These are phyloP conservation scores for Chrysemys picta DNA, from an alignment of 2,113 vertebrate species.

Conservation along the genomic window DNA sequence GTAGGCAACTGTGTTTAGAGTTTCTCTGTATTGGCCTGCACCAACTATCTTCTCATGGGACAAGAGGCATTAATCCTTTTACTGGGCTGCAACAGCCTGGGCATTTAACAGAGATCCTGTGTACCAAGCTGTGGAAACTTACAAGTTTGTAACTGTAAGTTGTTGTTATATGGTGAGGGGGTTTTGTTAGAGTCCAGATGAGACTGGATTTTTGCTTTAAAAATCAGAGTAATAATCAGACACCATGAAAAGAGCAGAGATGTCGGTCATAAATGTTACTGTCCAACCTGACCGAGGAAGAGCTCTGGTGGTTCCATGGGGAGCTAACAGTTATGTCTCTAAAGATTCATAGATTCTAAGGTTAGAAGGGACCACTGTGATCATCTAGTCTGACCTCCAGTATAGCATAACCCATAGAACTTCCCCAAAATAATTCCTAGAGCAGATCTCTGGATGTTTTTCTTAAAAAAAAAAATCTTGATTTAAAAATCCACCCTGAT, in stretches of 20 bases:
- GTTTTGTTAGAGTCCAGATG: neutral
- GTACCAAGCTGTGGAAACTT: conserved; percentile 23
- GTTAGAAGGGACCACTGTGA: neutral
- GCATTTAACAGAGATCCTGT: conserved; percentile 13
- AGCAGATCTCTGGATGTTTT: neutral
- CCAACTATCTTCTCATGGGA: conserved; percentile 31
- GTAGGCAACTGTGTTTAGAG: neutral
- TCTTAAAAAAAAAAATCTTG: neutral
- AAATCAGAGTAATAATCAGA: neutral
- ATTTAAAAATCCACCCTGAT: neutral
- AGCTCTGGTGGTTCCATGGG: neutral
- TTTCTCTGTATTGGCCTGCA: neutral
- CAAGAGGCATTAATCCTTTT: conserved; percentile 24
- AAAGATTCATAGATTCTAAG: neutral
- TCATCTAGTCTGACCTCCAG: neutral
- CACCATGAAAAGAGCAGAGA: neutral
- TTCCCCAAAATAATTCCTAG: neutral
- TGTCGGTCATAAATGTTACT: neutral
- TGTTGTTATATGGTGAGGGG: neutral
- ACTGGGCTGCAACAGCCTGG: neutral
- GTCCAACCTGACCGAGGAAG: neutral
- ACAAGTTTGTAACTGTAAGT: neutral
- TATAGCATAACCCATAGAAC: neutral
- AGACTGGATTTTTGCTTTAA: neutral
- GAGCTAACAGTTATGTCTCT: neutral